These are phyloP conservation scores for Peromyscus melanophrys DNA, from an alignment of 2,797 vertebrate genomes.

Conservation along the genomic window DNA sequence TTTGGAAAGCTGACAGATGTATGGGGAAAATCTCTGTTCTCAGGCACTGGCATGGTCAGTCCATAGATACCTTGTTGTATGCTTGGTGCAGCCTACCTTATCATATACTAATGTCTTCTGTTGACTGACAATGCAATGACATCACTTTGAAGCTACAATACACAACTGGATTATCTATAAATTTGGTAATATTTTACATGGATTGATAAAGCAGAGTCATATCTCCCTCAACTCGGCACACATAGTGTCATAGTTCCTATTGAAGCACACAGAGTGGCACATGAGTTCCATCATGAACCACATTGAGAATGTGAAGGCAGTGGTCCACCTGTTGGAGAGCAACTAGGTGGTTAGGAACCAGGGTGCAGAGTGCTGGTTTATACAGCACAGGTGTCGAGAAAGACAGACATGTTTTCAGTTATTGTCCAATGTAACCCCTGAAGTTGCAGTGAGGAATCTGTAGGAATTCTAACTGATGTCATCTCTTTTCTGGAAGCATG, in stretches of 20 bases:
- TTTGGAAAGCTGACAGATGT: not conserved
- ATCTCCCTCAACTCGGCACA: too few species aligned
- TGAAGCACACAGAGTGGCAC: fast-evolving
- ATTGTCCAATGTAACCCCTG: not conserved
- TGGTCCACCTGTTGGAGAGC: not conserved
- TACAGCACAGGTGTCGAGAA: fast-evolving
- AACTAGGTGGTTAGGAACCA: fast-evolving
- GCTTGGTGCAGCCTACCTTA: not conserved
- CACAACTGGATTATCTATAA: not conserved
- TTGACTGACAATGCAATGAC: not conserved
- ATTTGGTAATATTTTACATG: too few species aligned
- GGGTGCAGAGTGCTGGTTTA: not conserved
- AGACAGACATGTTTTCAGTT: too few species aligned
- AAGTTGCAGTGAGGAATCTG: not conserved
- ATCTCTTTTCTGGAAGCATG: not conserved
- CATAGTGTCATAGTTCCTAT: fast-evolving
- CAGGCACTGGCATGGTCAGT: fast-evolving
- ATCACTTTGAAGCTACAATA: too few species aligned
- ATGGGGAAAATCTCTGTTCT: fast-evolving
- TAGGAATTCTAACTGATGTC: fast-evolving
- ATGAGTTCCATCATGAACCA: not conserved
- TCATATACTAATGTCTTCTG: too few species aligned
- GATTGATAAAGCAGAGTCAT: not conserved
- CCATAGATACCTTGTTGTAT: fast-evolving
- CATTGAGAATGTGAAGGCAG: fast-evolving